phyloP scores from a whole-genome alignment of 2,797 vertebrate species.

The Cuniculus paca region DNA sequence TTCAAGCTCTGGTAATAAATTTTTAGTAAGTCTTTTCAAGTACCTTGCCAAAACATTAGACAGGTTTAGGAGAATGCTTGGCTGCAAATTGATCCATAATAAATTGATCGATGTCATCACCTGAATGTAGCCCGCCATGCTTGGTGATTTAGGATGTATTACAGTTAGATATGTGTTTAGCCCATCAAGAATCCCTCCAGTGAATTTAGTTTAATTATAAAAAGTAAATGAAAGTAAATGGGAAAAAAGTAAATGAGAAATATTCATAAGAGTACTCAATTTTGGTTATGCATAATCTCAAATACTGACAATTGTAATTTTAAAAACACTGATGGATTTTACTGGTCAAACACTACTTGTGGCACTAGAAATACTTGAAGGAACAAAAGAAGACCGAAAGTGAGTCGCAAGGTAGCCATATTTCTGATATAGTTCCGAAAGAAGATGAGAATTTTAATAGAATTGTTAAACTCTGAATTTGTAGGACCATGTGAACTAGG shows the following conservation, averaged over 20 bases:
- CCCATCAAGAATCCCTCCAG: constrained; percentile 70
- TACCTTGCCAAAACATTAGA: constrained; percentile 89
- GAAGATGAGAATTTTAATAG: background rate
- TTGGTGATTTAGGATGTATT: constrained; percentile 69
- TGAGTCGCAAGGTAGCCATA: background rate
- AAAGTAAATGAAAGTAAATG: constrained; percentile 36
- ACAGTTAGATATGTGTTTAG: constrained; percentile 53
- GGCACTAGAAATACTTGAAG: background rate
- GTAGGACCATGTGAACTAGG: background rate
- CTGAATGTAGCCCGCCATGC: constrained; percentile 78
- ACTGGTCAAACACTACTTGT: background rate
- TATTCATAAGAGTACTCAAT: background rate
- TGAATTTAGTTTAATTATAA: constrained; percentile 82
- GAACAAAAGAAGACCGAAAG: background rate
- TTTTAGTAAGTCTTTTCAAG: constrained; percentile 88
- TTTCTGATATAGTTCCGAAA: background rate
- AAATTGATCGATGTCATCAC: constrained; percentile 88
- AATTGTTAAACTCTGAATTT: constrained; percentile 10
- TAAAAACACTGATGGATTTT: background rate
- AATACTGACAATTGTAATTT: constrained; percentile 25
- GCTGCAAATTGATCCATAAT: constrained; percentile 87
- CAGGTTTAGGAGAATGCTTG: constrained; percentile 86
- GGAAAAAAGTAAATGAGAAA: background rate
- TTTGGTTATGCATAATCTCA: background rate
- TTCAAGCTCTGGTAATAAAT: constrained; percentile 88